Percentiles rank a stretch among this genome's conserved stretches.
phyloP scores from a whole-genome alignment of 2,797 vertebrate species.

The Hylomyscus alleni region DNA sequence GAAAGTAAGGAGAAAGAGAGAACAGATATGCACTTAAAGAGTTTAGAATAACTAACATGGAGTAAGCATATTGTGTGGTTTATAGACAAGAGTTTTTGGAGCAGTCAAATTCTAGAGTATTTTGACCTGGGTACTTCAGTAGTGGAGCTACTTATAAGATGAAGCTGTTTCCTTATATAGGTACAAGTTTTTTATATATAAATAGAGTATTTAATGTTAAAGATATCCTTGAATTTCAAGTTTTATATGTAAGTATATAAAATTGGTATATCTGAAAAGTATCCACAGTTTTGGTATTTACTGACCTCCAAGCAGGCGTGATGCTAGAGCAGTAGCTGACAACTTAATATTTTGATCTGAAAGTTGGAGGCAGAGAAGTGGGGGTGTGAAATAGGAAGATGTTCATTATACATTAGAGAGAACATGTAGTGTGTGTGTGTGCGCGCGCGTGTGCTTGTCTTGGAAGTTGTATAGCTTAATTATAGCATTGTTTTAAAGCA shows the following conservation, averaged over 20 bases:
- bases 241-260: slow-evolving; percentile 31
- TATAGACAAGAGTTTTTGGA: slow-evolving; percentile 31
- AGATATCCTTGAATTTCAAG: slow-evolving; percentile 31
- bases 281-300: slow-evolving; percentile 12
- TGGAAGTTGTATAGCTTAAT: not conserved
- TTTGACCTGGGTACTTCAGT: slow-evolving; percentile 23
- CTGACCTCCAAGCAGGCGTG: not conserved
- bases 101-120: slow-evolving; percentile 39
- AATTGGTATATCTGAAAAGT: slow-evolving; percentile 54
- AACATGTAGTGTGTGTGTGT: not conserved
- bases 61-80: slow-evolving; percentile 7
- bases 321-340: not conserved
- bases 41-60: slow-evolving; percentile 41
- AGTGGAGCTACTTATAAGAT: slow-evolving; percentile 45
- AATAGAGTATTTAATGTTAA: slow-evolving; percentile 39
- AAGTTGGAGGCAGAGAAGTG: not conserved
- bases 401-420: slow-evolving; percentile 24
- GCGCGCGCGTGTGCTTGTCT: not conserved
- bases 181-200: slow-evolving; percentile 5
- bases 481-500: slow-evolving; percentile 1
- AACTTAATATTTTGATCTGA: not conserved
- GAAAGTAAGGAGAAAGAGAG: not conserved
- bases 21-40: not conserved
- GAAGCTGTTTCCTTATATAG: slow-evolving; percentile 1
- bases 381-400: slow-evolving; percentile 13